Percentiles rank a stretch among this genome's conserved stretches.
These are phyloP conservation scores for Percopsis omiscomaycus DNA, from an alignment of 2,797 vertebrate genomes.

Conservation along the genomic window DNA sequence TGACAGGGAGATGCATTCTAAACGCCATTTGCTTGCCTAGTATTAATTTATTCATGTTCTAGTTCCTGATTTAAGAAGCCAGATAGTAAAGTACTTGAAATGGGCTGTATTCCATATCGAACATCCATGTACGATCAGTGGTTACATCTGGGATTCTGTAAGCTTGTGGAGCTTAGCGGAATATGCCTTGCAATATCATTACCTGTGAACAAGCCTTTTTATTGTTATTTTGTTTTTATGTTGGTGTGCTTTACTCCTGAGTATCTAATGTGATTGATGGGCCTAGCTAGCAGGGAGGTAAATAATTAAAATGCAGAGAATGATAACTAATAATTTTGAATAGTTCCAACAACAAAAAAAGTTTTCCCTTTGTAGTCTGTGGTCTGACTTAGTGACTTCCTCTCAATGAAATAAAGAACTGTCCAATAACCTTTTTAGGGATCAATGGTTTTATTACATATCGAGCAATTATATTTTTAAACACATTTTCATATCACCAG, in stretches of 20 bases:
- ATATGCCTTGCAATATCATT: too few species aligned
- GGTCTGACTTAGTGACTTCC: neutral
- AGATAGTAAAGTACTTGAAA: constrained; percentile 57
- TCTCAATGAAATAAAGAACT: too few species aligned
- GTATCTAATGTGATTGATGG: constrained; percentile 46
- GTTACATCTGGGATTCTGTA: too few species aligned
- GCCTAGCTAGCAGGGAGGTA: constrained; percentile 60
- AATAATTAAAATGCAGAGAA: constrained; percentile 77
- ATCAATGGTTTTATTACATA: too few species aligned
- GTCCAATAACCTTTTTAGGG: too few species aligned
- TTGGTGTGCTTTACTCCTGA: constrained; percentile 49
- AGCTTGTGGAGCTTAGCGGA: too few species aligned
- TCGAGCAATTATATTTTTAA: too few species aligned
- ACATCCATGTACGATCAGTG: too few species aligned
- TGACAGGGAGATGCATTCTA: neutral
- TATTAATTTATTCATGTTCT: too few species aligned
- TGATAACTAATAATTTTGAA: constrained; percentile 88
- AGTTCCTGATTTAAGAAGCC: constrained; percentile 5
- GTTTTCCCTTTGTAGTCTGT: constrained; percentile 63
- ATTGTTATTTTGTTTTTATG: constrained; percentile 75
- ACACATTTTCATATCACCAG: too few species aligned
- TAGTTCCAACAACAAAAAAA: constrained; percentile 84
- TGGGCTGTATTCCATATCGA: constrained; percentile 8
- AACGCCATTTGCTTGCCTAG: constrained; percentile 16
- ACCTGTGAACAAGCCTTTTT: constrained; percentile 24